Evolutionary conservation across 2,888 invertebrate genomes (phyloP), one percentile per base, ranked within the genome.

Genomic region (Cantharis nigra): DNA sequence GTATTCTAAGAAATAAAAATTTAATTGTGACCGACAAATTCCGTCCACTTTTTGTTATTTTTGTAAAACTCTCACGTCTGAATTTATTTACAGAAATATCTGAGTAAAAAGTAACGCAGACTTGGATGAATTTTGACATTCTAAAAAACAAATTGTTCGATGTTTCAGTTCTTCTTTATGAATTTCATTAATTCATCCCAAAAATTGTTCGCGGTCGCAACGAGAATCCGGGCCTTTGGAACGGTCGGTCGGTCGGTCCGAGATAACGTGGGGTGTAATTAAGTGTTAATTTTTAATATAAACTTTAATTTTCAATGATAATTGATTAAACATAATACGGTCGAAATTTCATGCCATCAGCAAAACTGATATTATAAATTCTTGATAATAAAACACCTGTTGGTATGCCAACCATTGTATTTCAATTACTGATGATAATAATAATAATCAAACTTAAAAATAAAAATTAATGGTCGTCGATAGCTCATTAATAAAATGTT

Each of bases 1-100:
- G 80, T 81, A 81, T 83, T 83, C 83, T 81, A 73, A 80, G 83
- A 83, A 83, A 83, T 81, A 78, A 82, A 83, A 83, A 83, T 83
- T 83, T 83, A 83, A 83, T 83, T 83, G 81, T 79, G 79, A 72
- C 77, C 77, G 76, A 74, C 81, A 78, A 80, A 82, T 82, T 81
- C 81, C 81, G 81, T 77, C 81, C 80, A 77, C 80, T 82, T 82
- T 82, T 82, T 81, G 75, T 78, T 72, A 80, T 80, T 81, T 82
- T 80, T 78, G 82, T 81, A 81, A 82, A 81, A 80, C 77, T 69
- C 70, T 82, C 82, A 82, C 82, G 82, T 82, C 79, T 73, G 80
- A 79, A 80, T 81, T 81, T 81, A 81, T 81, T 80, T 80, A 75
- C 76, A 78, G 78, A 81, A 79, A 82, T 81, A 81, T 81, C 78